A percentile compares a stretch with the other conserved stretches of the same genome.
Evolutionary conservation across 2,113 vertebrate genomes (phyloP).

Genomic region (Pionites leucogaster): DNA sequence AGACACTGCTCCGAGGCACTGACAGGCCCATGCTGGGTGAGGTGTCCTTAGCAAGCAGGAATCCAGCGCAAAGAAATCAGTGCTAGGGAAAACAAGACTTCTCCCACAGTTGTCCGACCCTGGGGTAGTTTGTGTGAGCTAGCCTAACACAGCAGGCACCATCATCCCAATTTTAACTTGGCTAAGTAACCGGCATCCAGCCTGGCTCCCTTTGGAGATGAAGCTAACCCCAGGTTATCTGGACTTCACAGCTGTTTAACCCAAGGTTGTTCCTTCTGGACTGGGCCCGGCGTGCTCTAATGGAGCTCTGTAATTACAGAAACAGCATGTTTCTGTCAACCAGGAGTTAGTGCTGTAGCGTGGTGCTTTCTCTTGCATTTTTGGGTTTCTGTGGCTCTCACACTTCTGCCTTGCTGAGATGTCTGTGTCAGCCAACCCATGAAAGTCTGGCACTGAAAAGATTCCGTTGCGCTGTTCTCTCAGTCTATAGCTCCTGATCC

Average conservation of each 20-base stretch:
- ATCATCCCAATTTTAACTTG: background rate
- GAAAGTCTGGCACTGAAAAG: constrained; percentile 2
- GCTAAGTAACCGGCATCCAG: background rate
- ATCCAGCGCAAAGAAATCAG: background rate
- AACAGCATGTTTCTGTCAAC: background rate
- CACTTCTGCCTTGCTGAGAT: background rate
- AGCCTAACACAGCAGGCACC: background rate
- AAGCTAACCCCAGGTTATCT: background rate
- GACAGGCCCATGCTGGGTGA: rapidly evolving
- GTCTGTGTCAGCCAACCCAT: background rate
- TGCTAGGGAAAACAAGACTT: background rate
- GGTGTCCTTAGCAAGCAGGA: background rate
- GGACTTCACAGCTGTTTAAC: background rate
- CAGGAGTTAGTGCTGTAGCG: background rate
- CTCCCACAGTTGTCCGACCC: background rate
- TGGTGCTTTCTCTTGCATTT: background rate
- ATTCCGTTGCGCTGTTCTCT: background rate
- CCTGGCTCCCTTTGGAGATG: background rate
- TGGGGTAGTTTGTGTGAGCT: background rate
- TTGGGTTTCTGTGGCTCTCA: background rate
- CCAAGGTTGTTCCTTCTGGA: background rate
- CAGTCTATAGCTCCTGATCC: background rate
- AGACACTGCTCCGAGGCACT: background rate
- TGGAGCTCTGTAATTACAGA: background rate
- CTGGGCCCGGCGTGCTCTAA: background rate